A percentile compares a stretch with the other conserved stretches of the same genome.
Conservation (phyloP, 2,888 invertebrate genomes). For the Crocallis elinguaria region DNA sequence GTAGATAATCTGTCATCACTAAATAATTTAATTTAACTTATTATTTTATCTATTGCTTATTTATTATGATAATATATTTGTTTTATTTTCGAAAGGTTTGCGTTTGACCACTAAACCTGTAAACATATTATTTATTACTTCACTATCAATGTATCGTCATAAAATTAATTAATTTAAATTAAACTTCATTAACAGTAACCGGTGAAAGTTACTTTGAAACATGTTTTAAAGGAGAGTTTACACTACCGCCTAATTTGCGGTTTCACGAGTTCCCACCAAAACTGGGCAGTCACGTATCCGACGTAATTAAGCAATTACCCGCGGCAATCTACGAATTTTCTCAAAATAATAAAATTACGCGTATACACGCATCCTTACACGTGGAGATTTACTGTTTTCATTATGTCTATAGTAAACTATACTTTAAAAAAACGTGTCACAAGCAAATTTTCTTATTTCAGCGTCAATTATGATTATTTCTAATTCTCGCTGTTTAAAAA, state of each 20-base stretch:
- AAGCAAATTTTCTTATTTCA: no score
- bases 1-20: not conserved
- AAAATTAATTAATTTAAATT: not conserved
- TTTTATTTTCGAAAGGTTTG: no score
- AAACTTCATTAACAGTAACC: not conserved
- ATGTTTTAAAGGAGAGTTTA: conserved; percentile 14
- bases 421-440: no score
- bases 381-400: conserved; percentile 16
- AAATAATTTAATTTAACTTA: no score
- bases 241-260: conserved; percentile 12
- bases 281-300: conserved; percentile 35
- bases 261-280: conserved; percentile 36
- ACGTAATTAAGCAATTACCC: conserved; percentile 39
- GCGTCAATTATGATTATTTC: no score
- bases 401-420: not conserved
- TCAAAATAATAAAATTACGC: conserved; percentile 35
- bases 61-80: no score
- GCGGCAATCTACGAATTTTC: conserved; percentile 36
- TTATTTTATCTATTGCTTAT: no score
- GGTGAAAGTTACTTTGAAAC: conserved; percentile 8
- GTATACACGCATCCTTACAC: conserved; percentile 29
- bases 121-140: not conserved
- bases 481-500: no score
- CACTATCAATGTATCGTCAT: not conserved
- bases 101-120: no score